Evolutionary conservation across 2,888 invertebrate genomes (phyloP).

Genomic region (Synanthedon formicaeformis): DNA sequence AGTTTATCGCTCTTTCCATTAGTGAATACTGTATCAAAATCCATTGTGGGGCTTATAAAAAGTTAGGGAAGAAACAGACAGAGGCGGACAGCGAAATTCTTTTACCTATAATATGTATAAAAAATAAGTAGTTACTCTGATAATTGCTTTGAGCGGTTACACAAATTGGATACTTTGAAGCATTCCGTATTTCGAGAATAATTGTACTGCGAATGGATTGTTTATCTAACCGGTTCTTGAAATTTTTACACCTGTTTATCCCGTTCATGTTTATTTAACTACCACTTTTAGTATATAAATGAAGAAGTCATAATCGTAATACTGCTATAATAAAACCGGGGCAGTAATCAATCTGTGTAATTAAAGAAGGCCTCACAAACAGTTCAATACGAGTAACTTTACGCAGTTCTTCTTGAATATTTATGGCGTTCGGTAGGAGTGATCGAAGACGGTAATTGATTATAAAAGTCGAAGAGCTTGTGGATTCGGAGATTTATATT

Average conservation of each 20-base stretch:
- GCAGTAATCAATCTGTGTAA: conserved; percentile 36
- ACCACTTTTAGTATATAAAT: conserved; percentile 13
- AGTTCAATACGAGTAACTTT: conserved; percentile 34
- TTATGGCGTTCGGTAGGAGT: conserved; percentile 42
- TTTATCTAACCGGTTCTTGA: conserved; percentile 5
- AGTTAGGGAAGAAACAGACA: too few species aligned
- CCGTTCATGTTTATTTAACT: conserved; percentile 2
- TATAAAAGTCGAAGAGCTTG: conserved; percentile 54
- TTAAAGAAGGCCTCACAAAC: conserved; percentile 40
- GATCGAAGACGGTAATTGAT: conserved; percentile 55
- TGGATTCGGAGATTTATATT: conserved; percentile 50
- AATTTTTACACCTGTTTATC: conserved; percentile 4
- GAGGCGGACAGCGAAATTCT: too few species aligned
- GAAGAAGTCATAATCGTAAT: conserved; percentile 23
- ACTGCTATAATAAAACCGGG: conserved; percentile 23
- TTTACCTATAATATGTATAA: too few species aligned
- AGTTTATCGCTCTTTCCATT: too few species aligned
- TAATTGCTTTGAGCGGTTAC: background rate
- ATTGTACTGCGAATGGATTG: conserved; percentile 3
- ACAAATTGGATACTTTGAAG: background rate
- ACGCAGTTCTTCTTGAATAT: conserved; percentile 26
- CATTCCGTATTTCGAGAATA: conserved; percentile 1
- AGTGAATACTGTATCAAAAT: too few species aligned
- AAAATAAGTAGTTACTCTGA: background rate
- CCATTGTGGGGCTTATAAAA: too few species aligned